A percentile compares a stretch with the other conserved stretches of the same genome.
Conservation (phyloP, 1,140 invertebrate genomes). For the Cepaea nemoralis region DNA sequence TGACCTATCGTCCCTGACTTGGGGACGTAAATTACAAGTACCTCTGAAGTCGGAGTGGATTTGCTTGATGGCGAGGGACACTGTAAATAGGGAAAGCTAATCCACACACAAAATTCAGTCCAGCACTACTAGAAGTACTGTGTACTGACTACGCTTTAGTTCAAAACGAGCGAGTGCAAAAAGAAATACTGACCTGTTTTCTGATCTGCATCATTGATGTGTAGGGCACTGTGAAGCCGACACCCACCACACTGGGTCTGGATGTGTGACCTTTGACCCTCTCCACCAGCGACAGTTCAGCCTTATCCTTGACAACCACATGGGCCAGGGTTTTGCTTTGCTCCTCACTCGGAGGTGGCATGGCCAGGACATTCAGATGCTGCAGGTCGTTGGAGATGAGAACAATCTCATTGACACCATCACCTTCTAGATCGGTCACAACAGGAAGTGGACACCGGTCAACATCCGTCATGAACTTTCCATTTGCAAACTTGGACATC, state of each 20-base stretch:
- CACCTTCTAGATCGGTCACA: slow-evolving; percentile 63
- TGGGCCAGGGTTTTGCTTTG: slow-evolving; percentile 58
- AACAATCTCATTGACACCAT: slow-evolving; percentile 64
- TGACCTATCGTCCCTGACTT: too few species aligned
- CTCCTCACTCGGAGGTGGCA: slow-evolving; percentile 48
- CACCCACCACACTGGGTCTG: slow-evolving; percentile 56
- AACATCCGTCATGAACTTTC: slow-evolving; percentile 53
- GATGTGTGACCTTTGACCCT: slow-evolving; percentile 45
- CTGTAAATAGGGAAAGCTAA: too few species aligned
- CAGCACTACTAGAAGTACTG: too few species aligned
- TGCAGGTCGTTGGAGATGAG: slow-evolving; percentile 59
- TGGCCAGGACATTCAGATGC: slow-evolving; percentile 52
- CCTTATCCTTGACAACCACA: slow-evolving; percentile 55
- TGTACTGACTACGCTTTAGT: too few species aligned
- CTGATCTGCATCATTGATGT: slow-evolving; percentile 61
- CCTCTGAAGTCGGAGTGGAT: too few species aligned
- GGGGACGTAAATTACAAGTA: too few species aligned
- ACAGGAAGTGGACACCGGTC: slow-evolving; percentile 58
- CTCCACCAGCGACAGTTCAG: slow-evolving; percentile 45
- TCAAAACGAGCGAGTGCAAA: too few species aligned
- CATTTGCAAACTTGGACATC: slow-evolving; percentile 54
- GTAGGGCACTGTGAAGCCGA: slow-evolving; percentile 58
- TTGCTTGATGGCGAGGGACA: too few species aligned
- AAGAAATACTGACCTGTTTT: slow-evolving; percentile 66
- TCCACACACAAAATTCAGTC: too few species aligned